Percentiles rank a stretch among this genome's conserved stretches.
Evolutionary conservation across 2,888 invertebrate genomes (phyloP).

Genomic region (Melinaea menophilus): DNA sequence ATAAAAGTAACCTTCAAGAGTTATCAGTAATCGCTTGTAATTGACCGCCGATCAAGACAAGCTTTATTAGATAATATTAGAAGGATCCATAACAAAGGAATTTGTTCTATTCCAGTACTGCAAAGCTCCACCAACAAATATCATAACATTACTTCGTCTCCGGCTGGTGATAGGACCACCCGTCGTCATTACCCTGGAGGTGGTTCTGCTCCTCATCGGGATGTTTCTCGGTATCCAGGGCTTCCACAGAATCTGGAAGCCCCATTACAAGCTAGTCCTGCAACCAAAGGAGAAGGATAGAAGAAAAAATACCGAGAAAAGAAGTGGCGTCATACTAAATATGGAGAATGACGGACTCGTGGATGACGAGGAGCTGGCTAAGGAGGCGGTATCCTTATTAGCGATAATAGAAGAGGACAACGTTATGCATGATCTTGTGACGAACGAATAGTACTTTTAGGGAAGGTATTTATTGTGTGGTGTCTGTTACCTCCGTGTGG

Average conservation of each 20-base stretch:
- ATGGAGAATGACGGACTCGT: conserved; percentile 50
- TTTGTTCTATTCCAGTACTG: conserved; percentile 48
- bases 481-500: not conserved
- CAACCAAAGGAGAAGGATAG: conserved; percentile 34
- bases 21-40: too few relatives aligned
- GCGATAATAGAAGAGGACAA: conserved; percentile 56
- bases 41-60: not conserved
- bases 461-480: not conserved
- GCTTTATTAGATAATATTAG: not conserved
- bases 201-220: conserved; percentile 68
- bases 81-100: not conserved
- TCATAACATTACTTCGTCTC: conserved; percentile 64
- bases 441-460: conserved; percentile 34
- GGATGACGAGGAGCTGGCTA: conserved; percentile 51
- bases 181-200: conserved; percentile 62
- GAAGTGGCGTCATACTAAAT: conserved; percentile 47
- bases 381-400: conserved; percentile 58
- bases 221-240: conserved; percentile 62
- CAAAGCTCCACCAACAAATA: conserved; percentile 57
- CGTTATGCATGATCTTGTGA: conserved; percentile 48
- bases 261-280: conserved; percentile 52
- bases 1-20: not conserved
- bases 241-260: conserved; percentile 52
- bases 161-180: conserved; percentile 74
- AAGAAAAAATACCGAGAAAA: conserved; percentile 38